These are phyloP conservation scores for Epinotia demarniana DNA, from an alignment of 2,888 invertebrate genomes.

Conservation along the genomic window DNA sequence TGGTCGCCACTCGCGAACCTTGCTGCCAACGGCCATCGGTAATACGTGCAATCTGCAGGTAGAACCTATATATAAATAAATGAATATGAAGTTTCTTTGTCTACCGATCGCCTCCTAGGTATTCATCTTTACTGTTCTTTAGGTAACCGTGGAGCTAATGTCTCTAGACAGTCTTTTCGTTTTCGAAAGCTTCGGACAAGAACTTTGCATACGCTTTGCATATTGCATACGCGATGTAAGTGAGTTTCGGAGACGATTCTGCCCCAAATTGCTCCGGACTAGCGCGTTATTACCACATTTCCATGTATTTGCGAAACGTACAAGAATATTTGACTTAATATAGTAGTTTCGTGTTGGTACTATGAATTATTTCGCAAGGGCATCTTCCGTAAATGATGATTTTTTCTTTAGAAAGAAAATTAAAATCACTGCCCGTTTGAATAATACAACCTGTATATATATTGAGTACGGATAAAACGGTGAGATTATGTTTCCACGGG, in stretches of 20 bases:
- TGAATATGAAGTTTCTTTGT: background rate
- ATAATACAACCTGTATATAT: too few relatives aligned
- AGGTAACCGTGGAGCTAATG: background rate
- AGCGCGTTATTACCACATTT: constrained; percentile 19
- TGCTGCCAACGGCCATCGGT: too few relatives aligned
- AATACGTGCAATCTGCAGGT: too few relatives aligned
- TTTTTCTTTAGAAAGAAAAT: too few relatives aligned
- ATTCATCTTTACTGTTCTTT: background rate
- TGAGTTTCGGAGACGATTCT: constrained; percentile 36
- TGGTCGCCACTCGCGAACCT: too few relatives aligned
- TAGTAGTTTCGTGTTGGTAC: background rate
- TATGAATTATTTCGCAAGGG: background rate
- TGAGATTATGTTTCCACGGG: too few relatives aligned
- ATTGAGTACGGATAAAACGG: too few relatives aligned
- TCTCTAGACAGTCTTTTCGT: constrained; percentile 5
- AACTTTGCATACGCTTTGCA: constrained; percentile 39
- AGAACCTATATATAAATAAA: too few relatives aligned
- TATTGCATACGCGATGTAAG: constrained; percentile 29
- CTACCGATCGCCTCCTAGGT: background rate
- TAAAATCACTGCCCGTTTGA: too few relatives aligned
- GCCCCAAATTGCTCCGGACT: constrained; percentile 27
- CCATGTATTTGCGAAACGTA: constrained; percentile 13
- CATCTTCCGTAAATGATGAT: background rate
- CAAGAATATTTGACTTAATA: background rate
- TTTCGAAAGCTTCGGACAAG: constrained; percentile 17